A percentile compares a stretch with the other conserved stretches of the same genome.
Conservation (phyloP, 2,797 vertebrate genomes). For the Lemur catta region DNA sequence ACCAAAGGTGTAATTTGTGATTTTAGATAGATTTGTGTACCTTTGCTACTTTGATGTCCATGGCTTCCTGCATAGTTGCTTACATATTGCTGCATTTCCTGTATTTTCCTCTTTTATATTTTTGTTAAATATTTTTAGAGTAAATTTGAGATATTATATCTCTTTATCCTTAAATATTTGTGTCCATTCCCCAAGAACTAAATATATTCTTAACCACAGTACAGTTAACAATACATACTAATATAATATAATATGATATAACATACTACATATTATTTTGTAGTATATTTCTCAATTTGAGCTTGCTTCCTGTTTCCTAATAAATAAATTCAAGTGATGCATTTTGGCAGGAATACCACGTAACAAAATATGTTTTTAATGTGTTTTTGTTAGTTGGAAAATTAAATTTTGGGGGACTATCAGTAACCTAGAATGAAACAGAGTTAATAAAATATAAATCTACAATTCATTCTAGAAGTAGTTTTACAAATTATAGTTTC, state of each 20-base stretch:
- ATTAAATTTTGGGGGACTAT: not conserved
- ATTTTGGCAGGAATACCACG: not conserved
- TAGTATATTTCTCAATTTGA: not conserved
- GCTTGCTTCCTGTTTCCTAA: not conserved
- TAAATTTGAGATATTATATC: not conserved
- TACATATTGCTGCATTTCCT: not conserved
- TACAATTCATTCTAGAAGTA: not conserved
- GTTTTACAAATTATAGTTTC: slow-evolving; percentile 41
- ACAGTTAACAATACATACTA: not conserved
- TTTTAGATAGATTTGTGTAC: not conserved
- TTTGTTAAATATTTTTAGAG: not conserved
- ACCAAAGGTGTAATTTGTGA: not conserved
- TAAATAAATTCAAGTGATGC: not conserved
- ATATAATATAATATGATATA: not conserved
- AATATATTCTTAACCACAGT: not conserved
- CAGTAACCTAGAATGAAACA: not conserved
- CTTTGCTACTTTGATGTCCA: not conserved
- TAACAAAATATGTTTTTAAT: not conserved
- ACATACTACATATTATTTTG: not conserved
- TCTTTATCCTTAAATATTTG: not conserved
- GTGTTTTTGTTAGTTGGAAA: not conserved
- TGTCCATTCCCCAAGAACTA: not conserved
- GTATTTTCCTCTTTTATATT: not conserved
- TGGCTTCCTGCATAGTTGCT: not conserved
- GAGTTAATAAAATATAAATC: slow-evolving; percentile 1